Evolutionary conservation across 2,888 invertebrate genomes (phyloP).

Genomic region (Calameuta idolon): DNA sequence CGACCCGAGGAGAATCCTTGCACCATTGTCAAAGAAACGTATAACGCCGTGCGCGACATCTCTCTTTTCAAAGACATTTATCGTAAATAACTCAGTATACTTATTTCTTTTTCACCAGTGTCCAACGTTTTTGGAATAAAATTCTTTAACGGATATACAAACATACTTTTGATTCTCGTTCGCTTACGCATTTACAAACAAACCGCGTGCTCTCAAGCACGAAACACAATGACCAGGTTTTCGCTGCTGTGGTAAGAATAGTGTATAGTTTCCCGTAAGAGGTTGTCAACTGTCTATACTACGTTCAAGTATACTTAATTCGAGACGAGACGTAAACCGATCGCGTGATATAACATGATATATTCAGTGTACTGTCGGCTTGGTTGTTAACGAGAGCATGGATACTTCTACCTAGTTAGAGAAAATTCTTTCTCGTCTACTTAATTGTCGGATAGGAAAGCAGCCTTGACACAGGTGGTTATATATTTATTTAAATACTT

Average conservation of each 20-base stretch:
- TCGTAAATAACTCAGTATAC: not conserved
- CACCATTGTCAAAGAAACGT: not conserved
- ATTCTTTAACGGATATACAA: not conserved
- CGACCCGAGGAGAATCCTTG: not conserved
- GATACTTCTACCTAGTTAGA: not conserved
- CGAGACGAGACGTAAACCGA: not conserved
- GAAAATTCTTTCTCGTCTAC: not conserved
- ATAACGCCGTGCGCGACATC: not conserved
- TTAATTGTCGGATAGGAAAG: not conserved
- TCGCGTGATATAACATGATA: not conserved
- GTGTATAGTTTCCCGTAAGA: not conserved
- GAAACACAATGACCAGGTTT: not conserved
- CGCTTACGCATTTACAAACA: not conserved
- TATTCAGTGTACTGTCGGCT: not conserved
- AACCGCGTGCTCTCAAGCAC: not conserved
- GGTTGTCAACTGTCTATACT: not conserved
- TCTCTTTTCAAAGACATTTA: not conserved
- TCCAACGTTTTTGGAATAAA: not conserved
- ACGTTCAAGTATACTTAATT: not conserved
- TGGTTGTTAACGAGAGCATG: not conserved
- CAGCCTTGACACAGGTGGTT: not conserved
- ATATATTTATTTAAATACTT: not conserved
- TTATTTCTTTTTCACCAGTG: not conserved
- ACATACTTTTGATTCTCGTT: not conserved
- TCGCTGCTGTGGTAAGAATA: not conserved